phyloP scores from a whole-genome alignment of 1,140 invertebrate genomes.

The Halesus radiatus region DNA sequence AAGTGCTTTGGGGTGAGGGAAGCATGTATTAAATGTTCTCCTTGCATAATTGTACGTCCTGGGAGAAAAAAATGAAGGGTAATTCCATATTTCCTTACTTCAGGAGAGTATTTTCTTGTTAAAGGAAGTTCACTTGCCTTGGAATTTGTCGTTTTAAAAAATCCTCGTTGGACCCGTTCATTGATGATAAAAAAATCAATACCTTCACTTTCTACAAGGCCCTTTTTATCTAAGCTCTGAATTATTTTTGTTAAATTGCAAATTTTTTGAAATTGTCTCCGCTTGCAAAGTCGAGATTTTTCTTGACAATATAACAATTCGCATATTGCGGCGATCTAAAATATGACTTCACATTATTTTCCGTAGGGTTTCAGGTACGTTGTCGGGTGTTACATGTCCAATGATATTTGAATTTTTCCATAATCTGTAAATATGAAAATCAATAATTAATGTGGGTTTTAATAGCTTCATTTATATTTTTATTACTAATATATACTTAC shows the following conservation, averaged over 20 bases:
- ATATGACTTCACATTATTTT: no score
- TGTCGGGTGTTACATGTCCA: no score
- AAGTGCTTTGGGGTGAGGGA: not conserved
- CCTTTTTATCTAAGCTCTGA: not conserved
- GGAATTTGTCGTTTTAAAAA: not conserved
- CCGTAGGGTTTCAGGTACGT: no score
- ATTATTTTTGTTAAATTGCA: not conserved
- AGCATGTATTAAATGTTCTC: not conserved
- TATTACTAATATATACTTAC: no score
- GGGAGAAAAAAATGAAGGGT: not conserved
- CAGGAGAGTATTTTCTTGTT: not conserved
- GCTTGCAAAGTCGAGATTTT: no score
- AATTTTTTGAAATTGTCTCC: no score
- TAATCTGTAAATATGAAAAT: no score
- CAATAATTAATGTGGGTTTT: no score
- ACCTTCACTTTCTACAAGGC: not conserved
- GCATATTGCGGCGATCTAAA: no score
- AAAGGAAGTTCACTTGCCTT: not conserved
- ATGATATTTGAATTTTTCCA: no score
- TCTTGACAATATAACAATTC: no score
- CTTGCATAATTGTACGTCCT: not conserved
- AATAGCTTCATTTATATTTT: no score
- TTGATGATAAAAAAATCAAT: constrained; percentile 1
- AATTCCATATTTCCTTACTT: not conserved
- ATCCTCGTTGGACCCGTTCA: not conserved